phyloP scores from a whole-genome alignment of 2,888 invertebrate species.

The Eurytoma adleriae region DNA sequence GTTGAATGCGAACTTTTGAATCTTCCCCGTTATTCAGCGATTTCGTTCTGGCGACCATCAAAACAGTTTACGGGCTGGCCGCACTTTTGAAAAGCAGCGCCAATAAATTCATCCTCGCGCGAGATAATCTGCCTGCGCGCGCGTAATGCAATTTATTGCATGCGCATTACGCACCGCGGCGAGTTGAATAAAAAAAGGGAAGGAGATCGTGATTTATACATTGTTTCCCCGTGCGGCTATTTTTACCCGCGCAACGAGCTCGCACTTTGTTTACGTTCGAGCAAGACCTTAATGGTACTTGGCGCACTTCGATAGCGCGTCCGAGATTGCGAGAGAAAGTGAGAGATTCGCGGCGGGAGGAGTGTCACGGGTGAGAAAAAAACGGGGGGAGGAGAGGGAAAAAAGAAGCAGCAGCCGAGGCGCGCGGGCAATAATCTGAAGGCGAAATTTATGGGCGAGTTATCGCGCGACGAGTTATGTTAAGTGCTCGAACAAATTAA shows the following conservation, averaged over 20 bases:
- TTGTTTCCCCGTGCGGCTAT: constrained; percentile 24
- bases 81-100: constrained; percentile 18
- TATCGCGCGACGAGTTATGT: constrained; percentile 63
- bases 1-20: background rate
- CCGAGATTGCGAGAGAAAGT: constrained; percentile 10
- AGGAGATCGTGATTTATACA: constrained; percentile 47
- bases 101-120: constrained; percentile 29
- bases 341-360: background rate
- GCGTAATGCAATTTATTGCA: constrained; percentile 39
- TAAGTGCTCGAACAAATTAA: constrained; percentile 67
- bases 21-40: background rate
- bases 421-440: constrained; percentile 43
- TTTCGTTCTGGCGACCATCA: background rate
- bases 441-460: constrained; percentile 60
- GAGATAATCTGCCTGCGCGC: constrained; percentile 18
- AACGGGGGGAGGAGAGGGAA: background rate
- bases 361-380: background rate
- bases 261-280: constrained; percentile 47
- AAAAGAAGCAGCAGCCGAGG: background rate
- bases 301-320: constrained; percentile 42
- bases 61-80: background rate
- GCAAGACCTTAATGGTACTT: constrained; percentile 49
- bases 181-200: background rate
- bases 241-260: constrained; percentile 23
- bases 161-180: constrained; percentile 11